Base-by-base conservation (phyloP, 2,888 invertebrate species). In the Euphydryas editha region DNA sequence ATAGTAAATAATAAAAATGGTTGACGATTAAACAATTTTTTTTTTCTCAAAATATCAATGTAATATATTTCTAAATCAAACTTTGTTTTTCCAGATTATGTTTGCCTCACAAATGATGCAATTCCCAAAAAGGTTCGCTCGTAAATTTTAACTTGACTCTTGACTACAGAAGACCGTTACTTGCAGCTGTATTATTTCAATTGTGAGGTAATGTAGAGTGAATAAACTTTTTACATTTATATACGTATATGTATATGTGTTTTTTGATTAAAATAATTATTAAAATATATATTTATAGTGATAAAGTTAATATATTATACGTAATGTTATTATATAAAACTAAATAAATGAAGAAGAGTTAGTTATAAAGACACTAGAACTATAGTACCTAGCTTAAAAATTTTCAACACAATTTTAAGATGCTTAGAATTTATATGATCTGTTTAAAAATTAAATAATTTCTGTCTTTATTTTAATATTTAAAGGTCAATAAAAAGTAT, bases 121-220 rank as follows among this genome's bases (percentile, higher is more conserved):
- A 63, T 63, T 49, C 58, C 37, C 37, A 55, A 62, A 63, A 63
- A 59, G 63, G 63, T 49, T 63, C 58, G 47, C 18, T 46, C 30
- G 47, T 63, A 58, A 63, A 46, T 57, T 42, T 47, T 39, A 18
- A 30, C 51, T 55, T 62, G 49, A 20, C 63, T 63, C 57, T 63
- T 63, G 46, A 39, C 57, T 49, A 56, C 63, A 63, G 63, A 58
- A 39, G 63, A 58, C 49, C 58, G 49, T 63, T 63, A 58, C 56
- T 63, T 63, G 63, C 63, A 63, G 63, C 49, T 15, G 49, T 58
- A 58, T 58, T 24, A 57, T 58, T 58, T 42, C 57, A 57, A 63
- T 58, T 63, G 63, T 63, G 20, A 30, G 21, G 51, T 36, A 58
- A 58, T 24, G 42, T 24, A 10, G 44, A 59, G 24, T 24, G 15